Evolutionary conservation across 2,113 vertebrate species (phyloP).

Genomic region (Himantopus leucocephalus): DNA sequence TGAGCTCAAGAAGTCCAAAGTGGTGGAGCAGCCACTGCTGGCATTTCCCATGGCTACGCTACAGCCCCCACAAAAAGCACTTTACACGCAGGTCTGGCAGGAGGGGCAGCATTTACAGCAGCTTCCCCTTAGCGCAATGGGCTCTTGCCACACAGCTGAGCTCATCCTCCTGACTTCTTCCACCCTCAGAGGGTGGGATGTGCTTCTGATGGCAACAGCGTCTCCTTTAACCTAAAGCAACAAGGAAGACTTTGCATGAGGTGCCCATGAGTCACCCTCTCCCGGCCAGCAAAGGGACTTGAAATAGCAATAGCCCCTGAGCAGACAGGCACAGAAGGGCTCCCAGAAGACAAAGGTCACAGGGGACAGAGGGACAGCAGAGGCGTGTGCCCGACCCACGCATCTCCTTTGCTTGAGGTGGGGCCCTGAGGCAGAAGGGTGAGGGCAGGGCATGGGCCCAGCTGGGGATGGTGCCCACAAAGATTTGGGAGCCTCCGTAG

Average conservation of each 20-base stretch:
- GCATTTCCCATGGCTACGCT: not conserved
- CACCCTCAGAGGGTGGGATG: not conserved
- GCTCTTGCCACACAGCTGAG: not conserved
- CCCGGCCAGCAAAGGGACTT: not conserved
- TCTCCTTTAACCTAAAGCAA: not conserved
- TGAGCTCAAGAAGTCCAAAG: not conserved
- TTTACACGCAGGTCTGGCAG: not conserved
- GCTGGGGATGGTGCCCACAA: not conserved
- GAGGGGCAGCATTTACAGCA: not conserved
- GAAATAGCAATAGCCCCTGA: not conserved
- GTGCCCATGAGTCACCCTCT: not conserved
- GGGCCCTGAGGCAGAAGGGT: not conserved
- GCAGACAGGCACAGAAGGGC: not conserved
- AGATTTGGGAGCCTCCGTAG: not conserved
- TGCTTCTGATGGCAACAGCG: not conserved
- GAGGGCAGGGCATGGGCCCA: not conserved
- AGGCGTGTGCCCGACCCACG: fast-evolving
- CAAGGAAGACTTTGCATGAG: not conserved
- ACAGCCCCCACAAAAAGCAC: not conserved
- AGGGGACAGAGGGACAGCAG: not conserved
- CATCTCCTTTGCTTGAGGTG: not conserved
- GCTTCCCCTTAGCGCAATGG: not conserved
- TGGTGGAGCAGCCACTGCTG: not conserved
- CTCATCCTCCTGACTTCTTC: not conserved
- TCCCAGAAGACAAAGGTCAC: not conserved